phyloP scores from a whole-genome alignment of 2,113 vertebrate species.

The Corythaeola cristata region DNA sequence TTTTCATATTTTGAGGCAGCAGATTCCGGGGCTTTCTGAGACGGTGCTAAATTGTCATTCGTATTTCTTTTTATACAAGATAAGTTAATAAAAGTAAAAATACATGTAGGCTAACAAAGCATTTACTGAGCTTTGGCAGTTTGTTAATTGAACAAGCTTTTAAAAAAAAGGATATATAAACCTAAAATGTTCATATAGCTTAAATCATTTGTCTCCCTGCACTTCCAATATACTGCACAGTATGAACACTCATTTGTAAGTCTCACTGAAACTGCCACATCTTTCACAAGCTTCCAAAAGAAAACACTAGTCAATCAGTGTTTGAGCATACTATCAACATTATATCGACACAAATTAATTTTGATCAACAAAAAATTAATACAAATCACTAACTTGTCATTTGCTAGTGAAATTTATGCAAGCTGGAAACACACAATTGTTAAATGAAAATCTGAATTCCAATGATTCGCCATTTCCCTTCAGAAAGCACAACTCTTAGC shows the following conservation, averaged over 20 bases:
- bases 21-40: not conserved
- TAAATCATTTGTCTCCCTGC: not conserved
- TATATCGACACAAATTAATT: not conserved
- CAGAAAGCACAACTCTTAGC: not conserved
- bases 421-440: not conserved
- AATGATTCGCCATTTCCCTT: not conserved
- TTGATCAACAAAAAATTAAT: not conserved
- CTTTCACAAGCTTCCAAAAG: not conserved
- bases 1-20: not conserved
- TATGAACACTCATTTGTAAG: not conserved
- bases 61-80: not conserved
- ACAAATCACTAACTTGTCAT: not conserved
- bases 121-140: not conserved
- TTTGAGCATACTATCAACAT: not conserved
- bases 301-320: not conserved
- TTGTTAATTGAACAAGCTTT: not conserved
- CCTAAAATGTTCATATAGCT: not conserved
- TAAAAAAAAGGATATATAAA: not conserved
- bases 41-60: not conserved
- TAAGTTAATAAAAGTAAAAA: not conserved
- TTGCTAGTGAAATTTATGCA: not conserved
- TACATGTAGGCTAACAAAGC: not conserved
- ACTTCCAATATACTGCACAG: not conserved
- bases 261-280: not conserved
- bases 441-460: not conserved